Evolutionary conservation across 1,140 invertebrate species (phyloP).

Genomic region (Drosophila parvula): DNA sequence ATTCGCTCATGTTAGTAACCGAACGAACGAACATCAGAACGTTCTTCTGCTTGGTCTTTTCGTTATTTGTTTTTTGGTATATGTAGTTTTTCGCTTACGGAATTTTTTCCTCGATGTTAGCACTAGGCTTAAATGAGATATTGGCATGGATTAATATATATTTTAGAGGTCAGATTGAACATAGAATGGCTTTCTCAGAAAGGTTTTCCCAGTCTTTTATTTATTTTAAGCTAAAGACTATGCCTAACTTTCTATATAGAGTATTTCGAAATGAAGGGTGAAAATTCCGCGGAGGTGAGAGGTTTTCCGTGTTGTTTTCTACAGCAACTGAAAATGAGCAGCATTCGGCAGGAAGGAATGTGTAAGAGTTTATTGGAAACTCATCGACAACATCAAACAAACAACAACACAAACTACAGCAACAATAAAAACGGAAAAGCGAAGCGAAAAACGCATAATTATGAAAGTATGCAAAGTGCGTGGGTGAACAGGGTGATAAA

Average conservation of each 20-base stretch:
- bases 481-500: conserved; percentile 45
- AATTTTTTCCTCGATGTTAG: too few relatives aligned
- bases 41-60: too few relatives aligned
- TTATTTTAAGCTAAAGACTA: not conserved
- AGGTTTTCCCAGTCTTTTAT: not conserved
- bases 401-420: conserved; percentile 20
- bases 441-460: conserved; percentile 63
- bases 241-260: not conserved
- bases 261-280: conserved; percentile 14
- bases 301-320: conserved; percentile 3
- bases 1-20: too few relatives aligned
- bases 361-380: conserved; percentile 68
- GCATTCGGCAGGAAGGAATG: conserved; percentile 34
- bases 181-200: too few relatives aligned
- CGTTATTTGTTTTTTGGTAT: too few relatives aligned
- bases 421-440: conserved; percentile 34
- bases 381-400: conserved; percentile 70
- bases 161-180: too few relatives aligned
- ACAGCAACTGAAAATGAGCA: conserved; percentile 44
- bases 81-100: too few relatives aligned
- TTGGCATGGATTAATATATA: too few relatives aligned
- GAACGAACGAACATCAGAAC: too few relatives aligned
- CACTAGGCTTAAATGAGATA: too few relatives aligned
- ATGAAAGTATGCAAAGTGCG: conserved; percentile 67
- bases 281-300: conserved; percentile 1